Base-by-base conservation (phyloP, 2,888 invertebrate species). In the Gymnocheta viridis region DNA sequence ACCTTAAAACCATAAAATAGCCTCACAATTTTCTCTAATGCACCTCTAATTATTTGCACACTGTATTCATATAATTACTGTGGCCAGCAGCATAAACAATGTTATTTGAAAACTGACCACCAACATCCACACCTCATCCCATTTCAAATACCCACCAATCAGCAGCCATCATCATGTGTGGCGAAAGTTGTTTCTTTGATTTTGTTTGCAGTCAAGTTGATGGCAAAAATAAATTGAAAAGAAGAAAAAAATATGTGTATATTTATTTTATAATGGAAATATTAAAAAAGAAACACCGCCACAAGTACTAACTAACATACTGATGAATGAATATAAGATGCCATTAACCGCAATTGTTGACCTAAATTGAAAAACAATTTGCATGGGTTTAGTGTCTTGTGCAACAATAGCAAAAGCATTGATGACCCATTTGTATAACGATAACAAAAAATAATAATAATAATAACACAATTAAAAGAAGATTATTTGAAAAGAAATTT, bases 341-440 rank as follows among this genome's bases (percentile, higher is more conserved):
- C 38, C 41, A 41, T 54, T 74, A 64, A 74, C 62, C 74, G 41
- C 74, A 64, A 64, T 64, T 64, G 54, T 54, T 74, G 74, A 74
- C 74, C 64, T 54, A 64, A 74, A 74, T 74, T 41, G 51, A 41
- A 54, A 74, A 64, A 64, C 38, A 64, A 64, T 64, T 72, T 60
- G 27, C 49, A 51, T 73, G 62, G 0, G 14, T 19, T 14, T 10
- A 4, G 2, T 6, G 9, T 44, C 12, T 35, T 22, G 29, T 32
- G 22, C n/a, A 49, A 49, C 32, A 32, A 41, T 19, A 47, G 64
- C 49, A 35, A 14, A 17, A 9, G 7, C 22, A n/a, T n/a, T 47
- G 10, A 49, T 49, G 49, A 49, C 66, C 47, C 29, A 47, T 47
- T 47, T 12, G 17, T n/a, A 22, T 1, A 19, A 12, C 14, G 5